A percentile compares a stretch with the other conserved stretches of the same genome.
These are phyloP conservation scores for Margaritifera margaritifera DNA, from an alignment of 2,888 invertebrate genomes.

Conservation along the genomic window DNA sequence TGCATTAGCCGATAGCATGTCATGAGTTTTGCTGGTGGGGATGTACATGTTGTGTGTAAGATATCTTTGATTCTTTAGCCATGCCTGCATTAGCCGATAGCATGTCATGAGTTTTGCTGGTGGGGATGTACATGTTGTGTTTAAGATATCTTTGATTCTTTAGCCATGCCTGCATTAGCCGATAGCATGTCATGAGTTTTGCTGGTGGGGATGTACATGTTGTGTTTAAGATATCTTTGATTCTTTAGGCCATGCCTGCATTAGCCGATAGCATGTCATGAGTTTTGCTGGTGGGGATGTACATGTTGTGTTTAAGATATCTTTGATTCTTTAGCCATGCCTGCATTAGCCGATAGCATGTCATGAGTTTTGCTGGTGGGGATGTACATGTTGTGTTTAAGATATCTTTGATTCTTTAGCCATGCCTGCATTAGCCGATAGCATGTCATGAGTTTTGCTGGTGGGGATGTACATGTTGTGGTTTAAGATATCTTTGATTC, in stretches of 20 bases:
- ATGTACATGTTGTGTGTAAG: background rate
- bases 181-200: too few species aligned
- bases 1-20: too few species aligned
- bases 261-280: too few species aligned
- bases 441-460: too few species aligned
- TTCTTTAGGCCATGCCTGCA: background rate
- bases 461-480: background rate
- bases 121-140: background rate
- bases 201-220: background rate
- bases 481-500: background rate
- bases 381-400: background rate
- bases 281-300: background rate
- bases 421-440: too few species aligned
- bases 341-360: too few species aligned
- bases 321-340: background rate
- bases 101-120: too few species aligned
- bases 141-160: background rate
- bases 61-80: background rate
- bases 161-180: too few species aligned
- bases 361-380: too few species aligned
- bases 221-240: background rate
- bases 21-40: too few species aligned
- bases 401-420: background rate
- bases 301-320: background rate
- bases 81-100: too few species aligned